These are phyloP conservation scores for Melieria picta DNA, from an alignment of 2,888 invertebrate species.

Conservation along the genomic window DNA sequence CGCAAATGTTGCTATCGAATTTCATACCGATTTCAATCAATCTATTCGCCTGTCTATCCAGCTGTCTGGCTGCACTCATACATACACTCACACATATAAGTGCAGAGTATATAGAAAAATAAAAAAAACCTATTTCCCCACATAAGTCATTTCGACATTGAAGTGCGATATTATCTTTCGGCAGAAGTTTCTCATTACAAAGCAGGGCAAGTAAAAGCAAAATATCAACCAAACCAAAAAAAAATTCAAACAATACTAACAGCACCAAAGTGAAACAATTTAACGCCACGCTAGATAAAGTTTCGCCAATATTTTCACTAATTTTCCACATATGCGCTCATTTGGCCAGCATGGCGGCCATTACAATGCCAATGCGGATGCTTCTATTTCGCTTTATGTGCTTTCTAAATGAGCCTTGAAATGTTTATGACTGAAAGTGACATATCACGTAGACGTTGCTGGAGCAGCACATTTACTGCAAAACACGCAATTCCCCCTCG, in stretches of 20 bases:
- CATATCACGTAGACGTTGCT: not conserved
- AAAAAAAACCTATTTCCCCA: not conserved
- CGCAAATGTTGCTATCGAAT: not conserved
- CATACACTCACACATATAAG: not conserved
- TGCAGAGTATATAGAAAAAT: not conserved
- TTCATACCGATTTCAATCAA: constrained; percentile 44
- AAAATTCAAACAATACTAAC: constrained; percentile 7
- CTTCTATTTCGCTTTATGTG: constrained; percentile 2
- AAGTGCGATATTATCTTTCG: constrained; percentile 5
- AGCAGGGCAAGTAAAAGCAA: no score
- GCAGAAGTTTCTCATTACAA: not conserved
- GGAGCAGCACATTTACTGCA: no score
- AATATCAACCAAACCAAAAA: no score
- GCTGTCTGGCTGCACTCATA: not conserved
- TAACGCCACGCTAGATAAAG: constrained; percentile 47
- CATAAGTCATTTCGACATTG: not conserved
- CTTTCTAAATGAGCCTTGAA: constrained; percentile 26
- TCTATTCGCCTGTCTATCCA: constrained; percentile 41
- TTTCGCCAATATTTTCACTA: constrained; percentile 31
- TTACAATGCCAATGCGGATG: not conserved
- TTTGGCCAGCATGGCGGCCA: not conserved
- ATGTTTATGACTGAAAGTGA: constrained; percentile 6
- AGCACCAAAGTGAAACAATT: constrained; percentile 40
- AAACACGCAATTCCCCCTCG: no score
- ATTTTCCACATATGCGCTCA: not conserved